Conservation (phyloP, 2,797 vertebrate genomes). For the Limosa lapponica region DNA sequence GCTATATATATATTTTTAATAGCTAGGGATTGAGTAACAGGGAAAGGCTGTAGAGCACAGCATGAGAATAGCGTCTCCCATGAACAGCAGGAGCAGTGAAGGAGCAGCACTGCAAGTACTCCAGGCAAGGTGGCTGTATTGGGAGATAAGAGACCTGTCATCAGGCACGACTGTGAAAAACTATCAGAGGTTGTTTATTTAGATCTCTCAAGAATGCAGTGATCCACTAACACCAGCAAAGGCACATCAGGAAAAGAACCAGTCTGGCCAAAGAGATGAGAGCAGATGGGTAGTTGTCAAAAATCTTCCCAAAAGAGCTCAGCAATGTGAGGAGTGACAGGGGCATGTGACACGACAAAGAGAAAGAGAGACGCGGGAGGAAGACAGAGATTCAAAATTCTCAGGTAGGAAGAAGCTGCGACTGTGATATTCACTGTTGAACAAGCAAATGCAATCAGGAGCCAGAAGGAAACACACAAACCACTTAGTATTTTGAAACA, state of each 20-base stretch:
- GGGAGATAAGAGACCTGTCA: neutral
- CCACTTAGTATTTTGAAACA: slow-evolving; percentile 1
- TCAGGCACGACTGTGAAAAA: neutral
- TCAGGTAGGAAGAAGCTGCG: neutral
- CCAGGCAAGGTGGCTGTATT: neutral
- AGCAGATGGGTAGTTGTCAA: neutral
- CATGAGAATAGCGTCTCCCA: neutral
- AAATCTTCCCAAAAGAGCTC: neutral
- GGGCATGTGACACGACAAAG: neutral
- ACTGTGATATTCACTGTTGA: neutral
- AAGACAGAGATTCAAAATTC: neutral
- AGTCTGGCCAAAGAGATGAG: neutral
- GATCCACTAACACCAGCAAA: neutral
- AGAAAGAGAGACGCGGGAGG: neutral
- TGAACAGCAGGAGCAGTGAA: neutral
- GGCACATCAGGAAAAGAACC: neutral
- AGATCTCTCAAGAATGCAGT: neutral
- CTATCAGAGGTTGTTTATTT: neutral
- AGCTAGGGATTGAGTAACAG: neutral
- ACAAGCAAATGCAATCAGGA: neutral
- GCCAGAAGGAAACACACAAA: neutral
- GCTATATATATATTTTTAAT: neutral
- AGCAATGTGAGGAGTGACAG: neutral
- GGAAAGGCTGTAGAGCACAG: neutral
- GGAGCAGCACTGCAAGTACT: neutral